Evolutionary conservation across 2,888 invertebrate species (phyloP).

Genomic region (Erebia epiphron): DNA sequence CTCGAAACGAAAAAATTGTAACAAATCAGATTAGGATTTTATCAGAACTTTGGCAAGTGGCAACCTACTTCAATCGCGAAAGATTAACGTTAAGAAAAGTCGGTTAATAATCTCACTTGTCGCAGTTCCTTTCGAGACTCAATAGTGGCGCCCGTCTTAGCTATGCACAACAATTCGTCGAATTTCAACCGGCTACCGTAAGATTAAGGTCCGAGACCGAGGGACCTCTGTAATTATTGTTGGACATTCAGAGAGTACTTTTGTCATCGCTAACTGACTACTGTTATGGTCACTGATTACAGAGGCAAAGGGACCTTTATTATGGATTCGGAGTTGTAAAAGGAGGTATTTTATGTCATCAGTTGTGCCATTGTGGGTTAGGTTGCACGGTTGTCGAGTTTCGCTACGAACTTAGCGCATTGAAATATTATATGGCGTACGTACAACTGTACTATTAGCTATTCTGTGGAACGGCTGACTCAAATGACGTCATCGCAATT

Average conservation of each 20-base stretch:
- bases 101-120: neutral
- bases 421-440: too few relatives aligned
- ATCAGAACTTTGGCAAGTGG: neutral
- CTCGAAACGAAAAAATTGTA: too few relatives aligned
- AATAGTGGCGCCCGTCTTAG: slow-evolving; percentile 1
- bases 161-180: slow-evolving; percentile 22
- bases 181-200: slow-evolving; percentile 29
- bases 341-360: slow-evolving; percentile 14
- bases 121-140: slow-evolving; percentile 11
- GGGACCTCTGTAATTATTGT: slow-evolving; percentile 29
- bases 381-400: slow-evolving; percentile 10
- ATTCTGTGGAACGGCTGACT: too few relatives aligned
- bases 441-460: too few relatives aligned
- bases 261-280: slow-evolving; percentile 25
- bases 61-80: neutral
- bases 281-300: slow-evolving; percentile 33
- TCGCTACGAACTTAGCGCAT: too few relatives aligned
- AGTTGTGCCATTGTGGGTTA: neutral
- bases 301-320: slow-evolving; percentile 20
- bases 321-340: slow-evolving; percentile 12
- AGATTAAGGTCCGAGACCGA: slow-evolving; percentile 23
- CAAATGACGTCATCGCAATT: too few relatives aligned
- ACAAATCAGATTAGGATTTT: neutral
- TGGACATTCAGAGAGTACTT: slow-evolving; percentile 31
- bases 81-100: neutral